Evolutionary conservation across 1,140 invertebrate genomes (phyloP).

Genomic region (Drosophila eugracilis): DNA sequence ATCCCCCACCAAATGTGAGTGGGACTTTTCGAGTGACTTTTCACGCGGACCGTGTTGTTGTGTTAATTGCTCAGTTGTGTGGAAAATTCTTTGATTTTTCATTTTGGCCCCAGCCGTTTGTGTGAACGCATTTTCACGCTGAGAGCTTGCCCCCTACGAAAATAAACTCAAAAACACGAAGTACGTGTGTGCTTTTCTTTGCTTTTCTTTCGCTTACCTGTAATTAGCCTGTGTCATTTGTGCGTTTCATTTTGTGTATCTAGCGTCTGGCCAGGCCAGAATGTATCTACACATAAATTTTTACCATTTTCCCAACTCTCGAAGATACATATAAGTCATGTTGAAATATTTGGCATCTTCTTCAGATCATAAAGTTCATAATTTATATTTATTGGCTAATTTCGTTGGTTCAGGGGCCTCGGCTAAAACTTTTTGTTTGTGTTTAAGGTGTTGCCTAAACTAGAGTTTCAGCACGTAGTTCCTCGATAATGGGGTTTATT

Average conservation of each 20-base stretch:
- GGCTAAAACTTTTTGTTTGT: slow-evolving; percentile 11
- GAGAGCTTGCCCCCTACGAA: slow-evolving; percentile 46
- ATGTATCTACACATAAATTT: slow-evolving; percentile 57
- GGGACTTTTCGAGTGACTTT: slow-evolving; percentile 49
- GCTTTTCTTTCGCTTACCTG: slow-evolving; percentile 68
- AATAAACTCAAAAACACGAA: slow-evolving; percentile 70
- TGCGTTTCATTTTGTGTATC: slow-evolving; percentile 58
- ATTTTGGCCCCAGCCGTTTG: slow-evolving; percentile 29
- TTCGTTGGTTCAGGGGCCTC: slow-evolving; percentile 14
- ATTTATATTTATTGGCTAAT: slow-evolving; percentile 50
- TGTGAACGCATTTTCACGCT: slow-evolving; percentile 78
- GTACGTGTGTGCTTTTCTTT: slow-evolving; percentile 38
- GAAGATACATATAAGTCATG: slow-evolving; percentile 43
- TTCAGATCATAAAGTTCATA: slow-evolving; percentile 56
- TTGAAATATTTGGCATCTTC: slow-evolving; percentile 58
- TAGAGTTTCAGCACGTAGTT: slow-evolving; percentile 21
- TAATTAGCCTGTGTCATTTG: slow-evolving; percentile 80
- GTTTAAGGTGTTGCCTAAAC: not conserved
- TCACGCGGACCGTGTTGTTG: slow-evolving; percentile 35
- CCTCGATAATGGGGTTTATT: slow-evolving; percentile 6
- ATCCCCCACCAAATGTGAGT: not conserved
- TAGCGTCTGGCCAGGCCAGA: slow-evolving; percentile 59
- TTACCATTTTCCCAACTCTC: slow-evolving; percentile 21
- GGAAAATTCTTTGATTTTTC: slow-evolving; percentile 78
- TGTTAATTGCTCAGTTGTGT: slow-evolving; percentile 83